Percentiles rank a stretch among this genome's conserved stretches.
Evolutionary conservation across 2,113 vertebrate species (phyloP).

Genomic region (Cardinalis cardinalis): DNA sequence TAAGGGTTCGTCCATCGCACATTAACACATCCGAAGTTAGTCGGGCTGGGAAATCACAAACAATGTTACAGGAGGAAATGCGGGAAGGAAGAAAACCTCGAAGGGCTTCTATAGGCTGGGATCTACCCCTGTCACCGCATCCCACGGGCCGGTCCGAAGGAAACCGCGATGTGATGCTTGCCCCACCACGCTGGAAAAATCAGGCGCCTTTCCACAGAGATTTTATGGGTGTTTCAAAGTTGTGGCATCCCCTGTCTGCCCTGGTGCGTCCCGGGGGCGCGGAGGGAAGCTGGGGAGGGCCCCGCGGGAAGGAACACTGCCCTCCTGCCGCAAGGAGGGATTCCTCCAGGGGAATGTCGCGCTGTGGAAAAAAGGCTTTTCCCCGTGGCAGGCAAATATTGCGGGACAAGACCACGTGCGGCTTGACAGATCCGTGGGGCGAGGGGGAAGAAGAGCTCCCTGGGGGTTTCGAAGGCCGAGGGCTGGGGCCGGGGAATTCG

Average conservation of each 20-base stretch:
- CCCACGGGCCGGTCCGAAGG: background rate
- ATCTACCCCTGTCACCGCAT: background rate
- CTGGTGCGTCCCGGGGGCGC: background rate
- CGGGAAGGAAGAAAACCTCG: background rate
- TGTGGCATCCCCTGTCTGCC: background rate
- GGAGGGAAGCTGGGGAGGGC: background rate
- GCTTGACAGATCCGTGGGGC: conserved; percentile 3
- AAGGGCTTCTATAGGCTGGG: background rate
- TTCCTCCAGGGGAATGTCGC: conserved; percentile 13
- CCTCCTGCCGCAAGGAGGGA: background rate
- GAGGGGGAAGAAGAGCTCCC: background rate
- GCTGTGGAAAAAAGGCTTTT: background rate
- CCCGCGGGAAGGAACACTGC: background rate
- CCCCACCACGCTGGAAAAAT: background rate
- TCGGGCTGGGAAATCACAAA: background rate
- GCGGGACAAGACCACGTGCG: background rate
- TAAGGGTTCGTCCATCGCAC: conserved; percentile 41
- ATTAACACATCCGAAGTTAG: conserved; percentile 42
- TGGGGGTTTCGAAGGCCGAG: conserved; percentile 20
- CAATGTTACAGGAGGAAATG: background rate
- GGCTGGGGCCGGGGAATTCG: background rate
- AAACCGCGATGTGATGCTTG: background rate
- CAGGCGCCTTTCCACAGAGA: background rate
- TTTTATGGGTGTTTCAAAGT: background rate
- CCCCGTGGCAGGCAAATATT: background rate